Evolutionary conservation across 2,113 vertebrate species (phyloP).

Genomic region (Myanophis thanlyinensis): DNA sequence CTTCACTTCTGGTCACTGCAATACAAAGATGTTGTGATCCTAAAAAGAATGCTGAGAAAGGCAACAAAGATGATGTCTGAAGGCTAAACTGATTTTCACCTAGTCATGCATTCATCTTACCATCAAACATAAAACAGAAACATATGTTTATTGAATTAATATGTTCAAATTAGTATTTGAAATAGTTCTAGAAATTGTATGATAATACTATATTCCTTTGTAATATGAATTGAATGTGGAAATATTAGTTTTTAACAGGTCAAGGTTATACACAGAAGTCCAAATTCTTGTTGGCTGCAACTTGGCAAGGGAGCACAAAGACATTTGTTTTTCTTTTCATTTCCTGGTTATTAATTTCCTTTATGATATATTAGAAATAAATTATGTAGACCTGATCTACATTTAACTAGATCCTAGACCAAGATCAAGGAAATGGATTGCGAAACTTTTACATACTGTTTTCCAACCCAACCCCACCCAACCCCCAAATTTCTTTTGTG

Average conservation of each 20-base stretch:
- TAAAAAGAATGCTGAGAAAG: background rate
- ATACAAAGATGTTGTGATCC: background rate
- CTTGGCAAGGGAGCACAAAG: background rate
- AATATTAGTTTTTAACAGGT: background rate
- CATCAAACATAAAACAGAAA: background rate
- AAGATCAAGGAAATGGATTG: background rate
- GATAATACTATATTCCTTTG: background rate
- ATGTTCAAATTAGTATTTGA: background rate
- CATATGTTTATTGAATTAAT: background rate
- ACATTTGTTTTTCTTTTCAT: background rate
- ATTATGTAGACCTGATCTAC: background rate
- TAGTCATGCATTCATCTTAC: background rate
- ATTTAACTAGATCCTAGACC: background rate
- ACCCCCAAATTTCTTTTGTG: background rate
- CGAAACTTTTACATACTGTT: background rate
- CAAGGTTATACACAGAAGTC: background rate
- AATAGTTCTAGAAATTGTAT: background rate
- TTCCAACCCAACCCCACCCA: fast-evolving
- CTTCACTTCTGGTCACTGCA: background rate
- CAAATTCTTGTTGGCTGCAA: background rate
- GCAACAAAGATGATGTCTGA: background rate
- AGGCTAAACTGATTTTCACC: background rate
- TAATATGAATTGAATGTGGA: background rate
- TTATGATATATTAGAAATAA: background rate
- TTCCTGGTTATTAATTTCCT: background rate